These are phyloP conservation scores for Syncerus caffer DNA, from an alignment of 2,797 vertebrate genomes.

Conservation along the genomic window DNA sequence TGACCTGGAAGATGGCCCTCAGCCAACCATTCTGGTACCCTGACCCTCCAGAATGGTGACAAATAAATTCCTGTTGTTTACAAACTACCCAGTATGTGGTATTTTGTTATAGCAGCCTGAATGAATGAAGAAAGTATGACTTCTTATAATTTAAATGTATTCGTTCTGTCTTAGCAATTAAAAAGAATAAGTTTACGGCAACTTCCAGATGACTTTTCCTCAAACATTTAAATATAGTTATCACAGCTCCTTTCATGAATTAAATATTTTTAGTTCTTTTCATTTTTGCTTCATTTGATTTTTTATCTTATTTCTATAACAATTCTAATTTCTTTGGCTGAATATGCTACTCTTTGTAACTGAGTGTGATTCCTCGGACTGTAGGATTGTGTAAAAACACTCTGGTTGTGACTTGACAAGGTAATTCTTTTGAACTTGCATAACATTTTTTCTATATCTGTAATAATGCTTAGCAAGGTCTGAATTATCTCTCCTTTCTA, in stretches of 20 bases:
- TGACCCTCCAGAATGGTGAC: not conserved
- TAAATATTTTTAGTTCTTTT: not conserved
- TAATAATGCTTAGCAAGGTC: not conserved
- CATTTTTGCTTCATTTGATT: not conserved
- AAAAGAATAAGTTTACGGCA: not conserved
- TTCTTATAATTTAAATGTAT: not conserved
- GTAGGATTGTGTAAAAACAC: not conserved
- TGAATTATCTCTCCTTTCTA: not conserved
- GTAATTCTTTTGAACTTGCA: not conserved
- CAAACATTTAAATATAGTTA: not conserved
- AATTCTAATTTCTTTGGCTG: not conserved
- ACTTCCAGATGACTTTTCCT: not conserved
- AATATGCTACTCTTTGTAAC: not conserved
- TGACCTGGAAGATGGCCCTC: not conserved
- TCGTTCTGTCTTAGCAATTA: not conserved
- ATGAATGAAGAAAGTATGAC: not conserved
- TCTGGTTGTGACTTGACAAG: not conserved
- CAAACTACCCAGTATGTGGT: not conserved
- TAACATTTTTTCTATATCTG: not conserved
- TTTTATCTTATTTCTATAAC: not conserved
- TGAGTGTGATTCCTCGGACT: not conserved
- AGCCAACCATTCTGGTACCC: no score
- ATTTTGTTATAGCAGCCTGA: not conserved
- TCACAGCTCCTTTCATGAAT: not conserved
- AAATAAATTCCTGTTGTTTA: not conserved